Evolutionary conservation across 2,888 invertebrate genomes (phyloP), one percentile per base, ranked within the genome.

Genomic region (Cryptocephalus moraei): DNA sequence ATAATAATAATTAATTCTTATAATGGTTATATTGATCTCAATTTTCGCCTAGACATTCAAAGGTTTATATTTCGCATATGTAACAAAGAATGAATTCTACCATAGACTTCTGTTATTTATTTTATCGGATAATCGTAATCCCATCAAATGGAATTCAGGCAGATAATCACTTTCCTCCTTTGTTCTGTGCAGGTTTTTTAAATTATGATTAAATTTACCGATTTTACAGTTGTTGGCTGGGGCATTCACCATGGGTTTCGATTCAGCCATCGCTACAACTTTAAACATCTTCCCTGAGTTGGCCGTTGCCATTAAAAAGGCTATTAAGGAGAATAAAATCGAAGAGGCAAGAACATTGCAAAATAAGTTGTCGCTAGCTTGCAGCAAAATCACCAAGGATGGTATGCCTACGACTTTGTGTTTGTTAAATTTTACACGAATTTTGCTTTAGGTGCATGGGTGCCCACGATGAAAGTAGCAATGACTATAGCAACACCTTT

Each of bases 191-290:
- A 22, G 22, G 2, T 22, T 42, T 32, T 9, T 13, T 11, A 1
- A 2, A 41, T 41, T 12, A 13, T 41, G 1, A 1, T 11, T 14
- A 13, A 43, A 9, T 43, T 32, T 33, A 22, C 33, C 34, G 14
- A 33, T 9, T 52, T 69, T 67, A 42, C 59, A 85, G 84, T 68
- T 86, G 22, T 65, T 86, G 48, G 77, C 80, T 0, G 81, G 81
- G 36, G 86, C 81, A 0, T 76, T 78, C 13, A 69, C 80, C 0
- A 63, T 83, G 6, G 88, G 87, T 38, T 82, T 86, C 57, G 78
- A 80, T 58, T 86, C 86, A 4, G 77, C 80, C 33, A 86, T 88
- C 52, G 79, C 83, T 36, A 85, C 86, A 0, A 74, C 81, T 1
- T 75, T 80, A 49, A 89, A 83, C 62, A 70, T 87, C 53, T 75